Evolutionary conservation across 2,888 invertebrate genomes (phyloP).

Genomic region (Esperia sulphurella): DNA sequence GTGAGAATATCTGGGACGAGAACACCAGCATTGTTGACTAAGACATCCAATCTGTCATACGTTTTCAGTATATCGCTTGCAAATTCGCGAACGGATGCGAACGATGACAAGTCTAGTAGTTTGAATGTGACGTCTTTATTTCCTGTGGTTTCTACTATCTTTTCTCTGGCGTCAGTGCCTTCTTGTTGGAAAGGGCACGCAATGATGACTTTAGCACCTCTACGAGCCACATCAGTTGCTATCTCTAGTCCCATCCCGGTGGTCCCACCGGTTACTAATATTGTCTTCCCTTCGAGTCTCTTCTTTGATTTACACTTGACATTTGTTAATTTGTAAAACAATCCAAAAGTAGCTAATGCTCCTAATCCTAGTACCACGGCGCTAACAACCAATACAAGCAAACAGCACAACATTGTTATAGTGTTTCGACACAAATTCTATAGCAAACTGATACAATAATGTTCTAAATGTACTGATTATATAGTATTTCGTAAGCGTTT

Average conservation of each 20-base stretch:
- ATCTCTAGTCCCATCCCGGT: slow-evolving; percentile 38
- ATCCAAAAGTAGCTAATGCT: slow-evolving; percentile 10
- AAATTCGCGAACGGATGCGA: slow-evolving; percentile 87
- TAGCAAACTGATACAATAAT: no score
- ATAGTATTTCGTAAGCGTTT: no score
- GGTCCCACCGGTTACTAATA: slow-evolving; percentile 37
- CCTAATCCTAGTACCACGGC: no score
- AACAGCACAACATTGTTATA: no score
- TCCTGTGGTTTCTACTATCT: slow-evolving; percentile 79
- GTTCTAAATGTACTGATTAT: no score
- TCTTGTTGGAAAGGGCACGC: slow-evolving; percentile 36
- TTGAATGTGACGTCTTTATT: slow-evolving; percentile 82
- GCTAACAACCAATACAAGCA: background rate
- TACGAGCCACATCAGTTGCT: slow-evolving; percentile 32
- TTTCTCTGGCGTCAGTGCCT: slow-evolving; percentile 57
- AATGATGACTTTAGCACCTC: slow-evolving; percentile 37
- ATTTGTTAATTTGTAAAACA: slow-evolving; percentile 27
- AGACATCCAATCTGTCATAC: slow-evolving; percentile 84
- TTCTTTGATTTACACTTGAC: slow-evolving; percentile 32
- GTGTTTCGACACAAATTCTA: no score
- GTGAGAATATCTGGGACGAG: slow-evolving; percentile 80
- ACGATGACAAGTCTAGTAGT: slow-evolving; percentile 84
- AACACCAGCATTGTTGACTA: slow-evolving; percentile 91
- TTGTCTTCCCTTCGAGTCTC: slow-evolving; percentile 32
- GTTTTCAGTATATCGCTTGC: slow-evolving; percentile 84